Evolutionary conservation across 1,140 invertebrate genomes (phyloP), one percentile per base, ranked within the genome.

Genomic region (Saccostrea glomerata): DNA sequence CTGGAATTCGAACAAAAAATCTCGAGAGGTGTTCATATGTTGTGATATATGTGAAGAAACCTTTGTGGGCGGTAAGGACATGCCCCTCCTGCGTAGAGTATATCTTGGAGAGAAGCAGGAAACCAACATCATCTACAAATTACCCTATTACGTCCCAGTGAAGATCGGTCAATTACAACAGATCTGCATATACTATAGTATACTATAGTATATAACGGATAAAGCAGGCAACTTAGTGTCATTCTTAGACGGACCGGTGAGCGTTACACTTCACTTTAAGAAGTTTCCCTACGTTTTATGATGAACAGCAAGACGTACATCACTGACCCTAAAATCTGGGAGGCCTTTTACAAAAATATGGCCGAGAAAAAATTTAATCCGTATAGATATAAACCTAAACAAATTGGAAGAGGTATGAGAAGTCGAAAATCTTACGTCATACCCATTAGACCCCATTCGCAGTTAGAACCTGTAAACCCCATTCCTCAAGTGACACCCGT

Each of bases 171-270:
- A 25, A 47, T 54, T 88, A 66, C 56, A 88, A 63, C 66, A 88
- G 15, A 82, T 88, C 13, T 84, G 84, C 63, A 55, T 88, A 85
- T 88, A n/a, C n/a, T n/a, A n/a, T n/a, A n/a, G n/a, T n/a, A n/a
- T n/a, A n/a, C n/a, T n/a, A n/a, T n/a, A n/a, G n/a, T n/a, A 88
- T 88, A 88, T 88, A 88, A 88, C 63, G 23, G 84, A 88, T 30
- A 20, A 40, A 36, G 54, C 70, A 86, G 84, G 87, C 84, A 36
- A 40, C 54, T 63, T 58, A 20, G 84, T 70, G 9, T 85, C 87
- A 88, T 86, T 88, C 70, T 63, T 63, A 82, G 82, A 87, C 82
- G 86, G 82, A 77, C 77, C 66, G 70, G 87, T 88, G 60, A 77
- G 58, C 55, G 12, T 77, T 40, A 88, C 87, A 88, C 83, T 88